A percentile compares a stretch with the other conserved stretches of the same genome.
These are phyloP conservation scores for Struthio camelus DNA, from an alignment of 2,113 vertebrate species.

Conservation along the genomic window DNA sequence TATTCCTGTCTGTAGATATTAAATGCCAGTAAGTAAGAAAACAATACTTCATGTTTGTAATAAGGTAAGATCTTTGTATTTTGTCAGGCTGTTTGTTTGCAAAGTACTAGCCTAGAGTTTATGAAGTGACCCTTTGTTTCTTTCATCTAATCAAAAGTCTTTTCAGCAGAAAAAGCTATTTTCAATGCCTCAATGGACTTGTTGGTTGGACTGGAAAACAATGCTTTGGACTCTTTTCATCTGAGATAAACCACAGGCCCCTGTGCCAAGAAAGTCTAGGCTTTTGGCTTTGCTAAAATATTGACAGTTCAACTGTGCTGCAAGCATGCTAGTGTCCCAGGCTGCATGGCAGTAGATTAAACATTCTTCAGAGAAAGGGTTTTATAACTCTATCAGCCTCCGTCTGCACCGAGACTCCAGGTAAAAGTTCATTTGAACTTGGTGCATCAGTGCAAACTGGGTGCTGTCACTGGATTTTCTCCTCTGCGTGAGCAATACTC, in stretches of 20 bases:
- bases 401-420: rapidly evolving
- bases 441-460: background rate
- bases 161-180: conserved; percentile 30
- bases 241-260: conserved; percentile 33
- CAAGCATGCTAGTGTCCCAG: background rate
- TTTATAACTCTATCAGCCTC: background rate
- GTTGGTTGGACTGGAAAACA: conserved; percentile 57
- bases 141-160: conserved; percentile 24
- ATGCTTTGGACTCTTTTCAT: conserved; percentile 54
- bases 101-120: background rate
- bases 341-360: background rate
- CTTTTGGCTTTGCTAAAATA: background rate
- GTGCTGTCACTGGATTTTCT: background rate
- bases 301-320: background rate
- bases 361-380: background rate
- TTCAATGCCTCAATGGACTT: conserved; percentile 43
- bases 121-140: conserved; percentile 18
- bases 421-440: background rate
- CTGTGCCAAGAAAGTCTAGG: conserved; percentile 28
- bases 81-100: background rate
- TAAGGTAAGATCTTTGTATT: background rate
- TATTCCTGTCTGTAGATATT: background rate
- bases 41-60: background rate
- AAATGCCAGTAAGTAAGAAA: background rate
- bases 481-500: background rate